These are phyloP conservation scores for Grallaria varia DNA, from an alignment of 2,113 vertebrate genomes.

Conservation along the genomic window DNA sequence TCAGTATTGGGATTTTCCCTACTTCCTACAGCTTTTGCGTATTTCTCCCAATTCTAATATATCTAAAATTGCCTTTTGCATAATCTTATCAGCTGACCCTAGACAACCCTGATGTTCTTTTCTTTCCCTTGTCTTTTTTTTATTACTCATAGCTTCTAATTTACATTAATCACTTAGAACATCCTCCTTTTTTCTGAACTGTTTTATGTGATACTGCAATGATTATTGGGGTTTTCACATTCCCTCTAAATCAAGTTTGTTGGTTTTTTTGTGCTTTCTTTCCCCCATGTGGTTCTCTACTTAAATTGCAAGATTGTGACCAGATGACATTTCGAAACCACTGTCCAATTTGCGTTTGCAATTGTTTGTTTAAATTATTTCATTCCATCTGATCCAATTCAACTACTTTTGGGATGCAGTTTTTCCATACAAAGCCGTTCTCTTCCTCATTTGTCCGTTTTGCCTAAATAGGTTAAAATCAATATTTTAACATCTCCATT, in stretches of 20 bases:
- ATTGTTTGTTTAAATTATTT: neutral
- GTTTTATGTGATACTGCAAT: neutral
- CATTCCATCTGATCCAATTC: neutral
- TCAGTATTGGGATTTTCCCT: neutral
- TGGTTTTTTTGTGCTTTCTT: fast-evolving
- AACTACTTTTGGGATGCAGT: neutral
- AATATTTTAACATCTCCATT: neutral
- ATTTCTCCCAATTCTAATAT: neutral
- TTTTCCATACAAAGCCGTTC: neutral
- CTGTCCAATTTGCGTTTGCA: neutral
- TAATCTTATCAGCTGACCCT: neutral
- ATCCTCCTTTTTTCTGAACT: neutral
- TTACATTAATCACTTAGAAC: neutral
- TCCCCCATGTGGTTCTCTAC: neutral
- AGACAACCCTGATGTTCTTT: neutral
- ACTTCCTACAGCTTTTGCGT: neutral
- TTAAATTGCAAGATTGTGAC: neutral
- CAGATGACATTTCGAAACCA: neutral
- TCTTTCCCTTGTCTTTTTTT: neutral
- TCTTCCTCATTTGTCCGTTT: neutral
- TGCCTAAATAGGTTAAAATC: neutral
- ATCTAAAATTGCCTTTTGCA: neutral
- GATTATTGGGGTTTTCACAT: neutral
- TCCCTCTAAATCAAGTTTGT: neutral
- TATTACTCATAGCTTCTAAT: neutral